Evolutionary conservation across 2,113 vertebrate species (phyloP), one percentile per base, ranked within the genome.

Genomic region (Notechis scutatus): DNA sequence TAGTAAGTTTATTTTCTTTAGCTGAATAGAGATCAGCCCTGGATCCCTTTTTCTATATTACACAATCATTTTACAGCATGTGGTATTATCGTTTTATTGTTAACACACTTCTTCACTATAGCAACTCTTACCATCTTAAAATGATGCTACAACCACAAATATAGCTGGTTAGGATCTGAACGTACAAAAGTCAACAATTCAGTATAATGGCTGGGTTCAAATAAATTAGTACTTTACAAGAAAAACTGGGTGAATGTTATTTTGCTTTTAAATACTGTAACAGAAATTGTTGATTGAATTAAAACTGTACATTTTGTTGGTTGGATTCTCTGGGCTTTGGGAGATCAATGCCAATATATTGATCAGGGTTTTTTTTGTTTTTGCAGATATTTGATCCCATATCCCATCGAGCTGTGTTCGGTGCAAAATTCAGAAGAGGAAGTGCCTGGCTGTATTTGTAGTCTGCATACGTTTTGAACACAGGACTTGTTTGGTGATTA

Each of bases 31-130:
- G 86, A 94, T 87, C 56, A 93, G 20, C 87, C 20, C 88, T 92
- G 29, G 9, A n/a, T 3, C 94, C 18, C 3, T 92, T 18, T 81
- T 91, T 91, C 42, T 93, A 47, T 18, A 26, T 26, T 92, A 42
- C 1, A 57, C 61, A n/a, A 90, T 92, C 88, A 96, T 55, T 61
- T 42, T 91, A 74, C 94, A 96, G 89, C 34, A 88, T 3, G 45
- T 47, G 12, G 88, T 18, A 85, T 90, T 95, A 85, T 89, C 95
- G 29, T 81, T 42, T 88, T 94, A 56, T 59, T 93, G 12, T 39
- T 15, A 81, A 81, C n/a, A 93, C 1, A 39, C 54, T 91, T 64
- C 52, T 85, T 81, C 20, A 91, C 50, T 21, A 64, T 2, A 23
- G 85, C 11, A 88, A 95, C 54, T 26, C 24, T 6, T 92, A 12